Base-by-base conservation (phyloP, 1,140 invertebrate species). In the Achroia grisella region DNA sequence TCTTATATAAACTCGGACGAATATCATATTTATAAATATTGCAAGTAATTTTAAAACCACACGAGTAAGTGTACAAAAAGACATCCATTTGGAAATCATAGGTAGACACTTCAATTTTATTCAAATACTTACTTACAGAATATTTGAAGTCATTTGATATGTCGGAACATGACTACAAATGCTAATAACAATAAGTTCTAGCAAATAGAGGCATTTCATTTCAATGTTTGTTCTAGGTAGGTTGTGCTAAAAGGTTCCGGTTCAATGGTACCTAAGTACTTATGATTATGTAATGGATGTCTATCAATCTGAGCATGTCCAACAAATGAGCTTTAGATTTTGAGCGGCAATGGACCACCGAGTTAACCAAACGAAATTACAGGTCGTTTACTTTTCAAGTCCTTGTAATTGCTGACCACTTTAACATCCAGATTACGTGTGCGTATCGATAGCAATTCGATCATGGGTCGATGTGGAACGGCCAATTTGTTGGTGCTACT, bases 401-500 rank as follows among this genome's bases (percentile, higher is more conserved):
- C 64, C 46, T 61, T 68, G 72, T 80, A 77, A 80, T 73, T 72
- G 69, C 53, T 62, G 44, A 55, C 60, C 62, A 48, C 59, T 63
- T 66, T 52, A 57, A 46, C 56, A 48, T 63, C 46, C 55, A 56
- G 48, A 62, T 57, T 64, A 62, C 57, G 49, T 56, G 52, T 37
- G 53, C 46, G 50, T 50, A 56, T 60, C 55, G 40, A 43, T 42
- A 40, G 35, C 54, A 56, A 63, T 70, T 70, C 62, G 68, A 67
- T 63, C 61, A 54, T 33, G 35, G 55, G 32, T 55, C 50, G 43
- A 56, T 62, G 56, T 65, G 65, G 64, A 68, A 68, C 59, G 39
- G 62, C 62, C 72, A 78, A 78, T 76, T 80, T 80, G 67, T 71
- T 54, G 65, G 61, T 57, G 56, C 57, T 72, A 73, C 75, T 83